Base-by-base conservation (phyloP, 2,797 vertebrate species). In the Tapirus indicus region DNA sequence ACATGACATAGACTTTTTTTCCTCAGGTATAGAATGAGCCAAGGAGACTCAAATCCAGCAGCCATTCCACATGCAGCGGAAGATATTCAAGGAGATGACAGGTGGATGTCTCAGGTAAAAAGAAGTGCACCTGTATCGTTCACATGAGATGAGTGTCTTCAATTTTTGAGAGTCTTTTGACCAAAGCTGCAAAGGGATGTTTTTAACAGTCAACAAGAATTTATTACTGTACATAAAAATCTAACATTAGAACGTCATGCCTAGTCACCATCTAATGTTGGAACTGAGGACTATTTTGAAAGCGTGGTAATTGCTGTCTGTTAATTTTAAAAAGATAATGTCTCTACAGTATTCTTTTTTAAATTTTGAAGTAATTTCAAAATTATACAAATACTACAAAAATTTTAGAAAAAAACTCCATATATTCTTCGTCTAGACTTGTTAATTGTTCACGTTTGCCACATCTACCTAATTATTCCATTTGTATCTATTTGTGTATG, bases 91-190 rank as follows among this genome's bases (percentile, higher is more conserved):
- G 99, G 99, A 16, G 99, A 99, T 49, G 99, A 99, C 96, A 99
- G 99, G 82, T 99, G 99, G 99, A 99, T 99, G 99, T 99, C 99
- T 41, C 99, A 99, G 99, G 99, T 99, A 94, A 97, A 98, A 86
- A 32, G 2, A 66, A n/a, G 25, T 49, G 4, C 23, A 27, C n/a
- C 0, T 69, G 23, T 25, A 11, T 38, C 5, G 20, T 35, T 54
- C 21, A 13, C 1, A 2, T 5, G n/a, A 5, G 29, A 32, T 38
- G 4, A 20, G 0, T 12, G 17, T 49, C 32, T 79, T 66, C 2
- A 3, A 2, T 52, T 54, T 92, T 71, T 52, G 32, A 41, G 58
- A 41, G 0, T 18, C 25, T 23, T 23, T 69, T 78, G 35, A 35
- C 4, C 1, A 56, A 23, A 71, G 3, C 66, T 16, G 0, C 13